These are phyloP conservation scores for Penaeus chinensis DNA, from an alignment of 1,140 invertebrate species.

Conservation along the genomic window DNA sequence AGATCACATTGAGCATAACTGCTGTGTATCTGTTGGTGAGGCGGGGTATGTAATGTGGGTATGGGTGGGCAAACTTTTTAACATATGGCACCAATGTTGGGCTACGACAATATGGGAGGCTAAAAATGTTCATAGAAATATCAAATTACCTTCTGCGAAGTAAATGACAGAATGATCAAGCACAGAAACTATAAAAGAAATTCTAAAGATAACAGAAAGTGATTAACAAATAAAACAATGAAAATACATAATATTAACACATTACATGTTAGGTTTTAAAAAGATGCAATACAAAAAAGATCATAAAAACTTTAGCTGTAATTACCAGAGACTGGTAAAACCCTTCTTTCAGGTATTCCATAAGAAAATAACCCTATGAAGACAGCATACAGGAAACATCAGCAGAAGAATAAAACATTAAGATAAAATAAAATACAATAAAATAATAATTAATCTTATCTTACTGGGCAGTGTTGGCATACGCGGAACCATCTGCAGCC, in stretches of 20 bases:
- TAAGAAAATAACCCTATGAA: conserved; percentile 35
- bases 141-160: too few species aligned
- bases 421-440: conserved; percentile 48
- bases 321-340: conserved; percentile 32
- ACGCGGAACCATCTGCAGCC: conserved; percentile 54
- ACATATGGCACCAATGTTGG: conserved; percentile 59
- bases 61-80: conserved; percentile 49
- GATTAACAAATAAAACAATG: conserved; percentile 7
- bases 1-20: conserved; percentile 60
- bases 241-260: conserved; percentile 33
- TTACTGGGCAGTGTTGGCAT: conserved; percentile 59
- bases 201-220: too few species aligned
- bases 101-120: conserved; percentile 21
- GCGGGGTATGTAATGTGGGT: conserved; percentile 21
- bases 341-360: not conserved
- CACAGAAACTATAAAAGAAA: too few species aligned
- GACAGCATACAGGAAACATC: conserved; percentile 5
- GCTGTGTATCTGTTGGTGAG: conserved; percentile 46
- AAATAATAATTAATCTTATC: conserved; percentile 57
- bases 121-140: conserved; percentile 22
- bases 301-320: conserved; percentile 40
- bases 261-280: not conserved
- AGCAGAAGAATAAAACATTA: conserved; percentile 35
- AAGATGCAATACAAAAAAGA: not conserved
- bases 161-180: too few species aligned